Base-by-base conservation (phyloP, 53 echinoderm and acorn worm species). In the Apostichopus leukothele region DNA sequence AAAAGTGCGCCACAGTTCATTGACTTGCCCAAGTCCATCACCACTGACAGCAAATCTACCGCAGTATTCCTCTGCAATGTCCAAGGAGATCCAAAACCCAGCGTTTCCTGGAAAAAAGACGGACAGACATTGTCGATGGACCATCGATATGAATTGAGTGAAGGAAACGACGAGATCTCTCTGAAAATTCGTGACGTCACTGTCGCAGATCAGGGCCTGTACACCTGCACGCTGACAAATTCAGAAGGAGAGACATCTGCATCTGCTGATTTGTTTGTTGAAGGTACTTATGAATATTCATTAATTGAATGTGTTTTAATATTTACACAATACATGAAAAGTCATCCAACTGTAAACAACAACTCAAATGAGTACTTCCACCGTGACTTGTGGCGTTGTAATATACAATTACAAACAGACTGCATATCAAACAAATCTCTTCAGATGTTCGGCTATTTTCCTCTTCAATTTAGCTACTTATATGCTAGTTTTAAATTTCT, bases 101-200 rank as follows among this genome's bases (percentile, higher is more conserved):
- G 79, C 7, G 93, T 98, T 22, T 90, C 92, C 22, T 98, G 98
- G 98, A 91, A 89, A 51, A 93, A 93, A 77, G 90, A 91, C 68
- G 93, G 91, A 80, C 88, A 91, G 22, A 76, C 89, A 5, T 59
- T 97, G 10, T 63, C 91, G 68, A 93, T 88, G 26, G 88, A 90
- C 13, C 90, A 91, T 4, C 75, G 94, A 61, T 73, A 90, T 11
- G 89, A 94, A 68, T 90, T 95, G 57, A 92, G 83, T 53, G 93
- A 96, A 61, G 96, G 89, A 67, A 88, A 92, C 20, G 93, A 90
- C 9, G 94, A 92, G 25, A 85, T 92, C 18, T 79, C 86, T 14
- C 61, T 98, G 75, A 92, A 94, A 88, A 96, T 98, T 78, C 89
- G 77, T 78, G 96, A 96, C 86, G 92, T 93, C 22, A 90, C 83